Evolutionary conservation across 2,113 vertebrate species (phyloP), one percentile per base, ranked within the genome.

Genomic region (Ophthalmolycus amberensis): DNA sequence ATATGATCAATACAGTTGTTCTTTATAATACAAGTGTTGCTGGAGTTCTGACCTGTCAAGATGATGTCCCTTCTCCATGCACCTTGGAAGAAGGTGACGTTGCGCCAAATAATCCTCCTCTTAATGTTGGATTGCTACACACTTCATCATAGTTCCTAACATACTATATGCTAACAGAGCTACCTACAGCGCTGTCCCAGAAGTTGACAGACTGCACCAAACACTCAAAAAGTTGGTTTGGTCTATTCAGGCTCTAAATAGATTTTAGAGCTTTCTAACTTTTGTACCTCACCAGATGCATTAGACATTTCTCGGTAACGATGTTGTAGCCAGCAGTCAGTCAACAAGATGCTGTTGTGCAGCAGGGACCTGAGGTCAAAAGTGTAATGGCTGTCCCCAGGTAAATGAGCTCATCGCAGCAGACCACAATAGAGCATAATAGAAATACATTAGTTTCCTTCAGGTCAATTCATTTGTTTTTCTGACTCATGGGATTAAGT

Each of bases 401-500:
- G 11, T 78, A 38, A 50, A 71, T 62, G 40, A 77, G 18, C 44
- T 82, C 34, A 64, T 67, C 16, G 32, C 4, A 38, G 80, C 34
- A 60, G 63, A 40, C 71, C 50, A 70, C 67, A 50, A 27, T 3
- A 27, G 22, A 54, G 4, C 15, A 72, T 79, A 80, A 88, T 74
- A 38, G 75, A 83, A 58, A 79, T 54, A 6, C 73, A 78, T 66
- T 63, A 29, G 27, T 60, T 64, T 68, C 37, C 52, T 32, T 14
- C 37, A 63, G 20, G 42, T 74, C 62, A 18, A 44, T 79, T 80
- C 16, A 71, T 90, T 60, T 0, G 25, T 14, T 80, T 68, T 65
- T 40, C 5, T 54, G 73, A 65, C 50, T 75, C n/a, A 46, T 64
- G 8, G 9, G 38, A 74, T 87, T 71, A 64, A 37, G 66, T 64